Evolutionary conservation across 2,797 vertebrate genomes (phyloP), one percentile per base, ranked within the genome.

Genomic region (Diplodus puntazzo): DNA sequence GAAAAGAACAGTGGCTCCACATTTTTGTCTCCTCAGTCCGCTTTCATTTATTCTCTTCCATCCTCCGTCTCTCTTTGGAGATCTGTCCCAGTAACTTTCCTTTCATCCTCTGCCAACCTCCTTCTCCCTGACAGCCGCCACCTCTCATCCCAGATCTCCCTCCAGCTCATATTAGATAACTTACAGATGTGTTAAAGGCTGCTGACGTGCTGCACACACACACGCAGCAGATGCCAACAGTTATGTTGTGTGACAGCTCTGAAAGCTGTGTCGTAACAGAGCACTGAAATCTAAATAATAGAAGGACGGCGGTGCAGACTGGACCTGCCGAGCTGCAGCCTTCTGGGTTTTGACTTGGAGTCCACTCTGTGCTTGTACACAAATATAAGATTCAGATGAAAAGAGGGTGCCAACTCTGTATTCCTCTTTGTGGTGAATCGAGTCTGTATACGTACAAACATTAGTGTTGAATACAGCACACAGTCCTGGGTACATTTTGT

Each of bases 61-160:
- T 71, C 64, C 69, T 58, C 23, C 12, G 9, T 66, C 58, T 64
- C 50, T 70, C 61, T 58, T 50, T 18, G n/a, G 69, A 73, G 66
- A 71, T 45, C 57, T 14, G 18, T 74, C 84, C 77, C 79, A 75
- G 70, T 80, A 60, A 82, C 46, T 81, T 83, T 78, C 69, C 77
- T 77, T 73, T 87, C 79, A 90, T 90, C 78, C 60, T 54, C 73
- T 74, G 80, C 83, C 89, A 83, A 45, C 75, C 78, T 61, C 80
- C 77, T 25, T 54, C 66, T 63, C 30, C 65, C 59, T 4, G 62
- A 42, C 66, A 60, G 80, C 79, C 60, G 68, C 53, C 67, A 57
- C 64, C 64, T 60, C 77, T 59, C 63, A 45, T 73, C 72, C 49
- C 25, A 52, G 0, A 12, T 21, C 78, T 63, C 62, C 67, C 76